These are phyloP conservation scores for Chrysopilus asiliformis DNA, from an alignment of 2,888 invertebrate genomes.

Conservation along the genomic window DNA sequence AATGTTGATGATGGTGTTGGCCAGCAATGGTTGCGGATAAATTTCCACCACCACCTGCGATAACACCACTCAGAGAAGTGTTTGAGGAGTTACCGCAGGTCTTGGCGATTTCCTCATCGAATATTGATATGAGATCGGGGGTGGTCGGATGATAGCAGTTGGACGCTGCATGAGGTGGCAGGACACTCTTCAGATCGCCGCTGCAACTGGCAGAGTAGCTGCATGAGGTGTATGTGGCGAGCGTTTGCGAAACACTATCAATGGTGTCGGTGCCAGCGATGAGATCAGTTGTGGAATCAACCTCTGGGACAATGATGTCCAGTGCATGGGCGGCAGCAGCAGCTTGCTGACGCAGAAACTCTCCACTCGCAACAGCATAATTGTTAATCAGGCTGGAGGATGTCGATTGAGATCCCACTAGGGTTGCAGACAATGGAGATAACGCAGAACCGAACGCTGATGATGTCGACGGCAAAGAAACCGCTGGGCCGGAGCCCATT, in stretches of 20 bases:
- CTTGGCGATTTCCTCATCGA: conserved; percentile 19
- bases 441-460: neutral
- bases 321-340: conserved; percentile 1
- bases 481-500: neutral
- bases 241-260: conserved; percentile 4
- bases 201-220: neutral
- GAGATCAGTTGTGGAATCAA: conserved; percentile 20
- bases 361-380: neutral
- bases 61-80: neutral
- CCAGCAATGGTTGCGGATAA: neutral
- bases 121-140: conserved; percentile 21
- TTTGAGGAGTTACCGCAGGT: conserved; percentile 1
- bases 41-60: neutral
- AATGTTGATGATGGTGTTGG: conserved; percentile 1
- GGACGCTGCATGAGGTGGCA: neutral
- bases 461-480: conserved; percentile 1
- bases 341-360: neutral
- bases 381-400: neutral
- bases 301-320: conserved; percentile 18
- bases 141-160: conserved; percentile 13
- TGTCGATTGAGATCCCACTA: neutral
- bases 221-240: conserved; percentile 5
- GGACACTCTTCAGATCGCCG: conserved; percentile 4
- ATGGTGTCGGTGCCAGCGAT: conserved; percentile 10
- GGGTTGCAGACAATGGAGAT: conserved; percentile 1